Conservation (phyloP, 1,140 invertebrate genomes). For the Bicyclus anynana region DNA sequence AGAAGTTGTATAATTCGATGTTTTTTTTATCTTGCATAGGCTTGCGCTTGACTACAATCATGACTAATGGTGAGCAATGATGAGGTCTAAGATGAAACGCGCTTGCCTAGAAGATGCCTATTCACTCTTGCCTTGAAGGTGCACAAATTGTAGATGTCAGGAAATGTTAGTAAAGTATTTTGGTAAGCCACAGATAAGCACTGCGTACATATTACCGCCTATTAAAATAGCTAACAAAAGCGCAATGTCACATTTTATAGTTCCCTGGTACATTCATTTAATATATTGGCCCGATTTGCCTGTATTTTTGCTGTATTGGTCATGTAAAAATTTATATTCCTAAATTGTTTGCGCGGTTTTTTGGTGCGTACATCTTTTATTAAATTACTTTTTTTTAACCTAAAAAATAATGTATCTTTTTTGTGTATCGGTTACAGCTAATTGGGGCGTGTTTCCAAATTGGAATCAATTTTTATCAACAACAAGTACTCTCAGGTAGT, state of each 20-base stretch:
- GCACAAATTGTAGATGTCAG: too few species aligned
- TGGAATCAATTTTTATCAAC: not conserved
- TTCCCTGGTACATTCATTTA: conserved; percentile 22
- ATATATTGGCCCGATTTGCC: conserved; percentile 20
- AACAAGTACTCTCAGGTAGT: not conserved
- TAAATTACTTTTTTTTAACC: not conserved
- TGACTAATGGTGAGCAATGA: too few species aligned
- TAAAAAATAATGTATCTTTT: not conserved
- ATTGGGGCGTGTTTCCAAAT: not conserved
- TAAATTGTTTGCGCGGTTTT: conserved; percentile 11
- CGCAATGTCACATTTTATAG: conserved; percentile 29
- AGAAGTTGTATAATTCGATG: too few species aligned
- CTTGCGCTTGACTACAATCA: too few species aligned
- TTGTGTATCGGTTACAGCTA: not conserved
- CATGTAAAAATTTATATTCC: conserved; percentile 9
- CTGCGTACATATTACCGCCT: conserved; percentile 25
- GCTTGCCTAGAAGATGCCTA: too few species aligned
- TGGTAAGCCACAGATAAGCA: conserved; percentile 21
- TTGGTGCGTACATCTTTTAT: not conserved
- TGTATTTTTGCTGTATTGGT: conserved; percentile 1
- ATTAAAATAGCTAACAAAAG: conserved; percentile 30
- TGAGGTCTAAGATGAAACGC: too few species aligned
- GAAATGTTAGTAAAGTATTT: too few species aligned
- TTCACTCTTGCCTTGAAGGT: too few species aligned
- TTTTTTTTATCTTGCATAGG: too few species aligned